phyloP scores from a whole-genome alignment of 2,113 vertebrate species.

The Phalacrocorax brasilianus region DNA sequence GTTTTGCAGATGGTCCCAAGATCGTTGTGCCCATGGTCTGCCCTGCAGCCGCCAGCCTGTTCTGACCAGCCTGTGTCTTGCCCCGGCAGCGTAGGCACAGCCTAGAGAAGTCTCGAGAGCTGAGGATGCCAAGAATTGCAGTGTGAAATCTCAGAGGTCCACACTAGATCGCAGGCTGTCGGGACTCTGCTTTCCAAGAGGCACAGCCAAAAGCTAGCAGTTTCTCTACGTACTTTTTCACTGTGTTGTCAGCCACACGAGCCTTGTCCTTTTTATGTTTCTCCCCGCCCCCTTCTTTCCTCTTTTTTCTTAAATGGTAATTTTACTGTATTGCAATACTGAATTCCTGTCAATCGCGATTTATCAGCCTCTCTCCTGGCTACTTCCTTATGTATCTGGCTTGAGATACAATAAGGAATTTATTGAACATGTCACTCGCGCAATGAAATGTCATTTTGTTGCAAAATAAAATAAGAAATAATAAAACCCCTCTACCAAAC shows the following conservation, averaged over 20 bases:
- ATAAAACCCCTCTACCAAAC: not conserved
- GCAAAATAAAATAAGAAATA: not conserved
- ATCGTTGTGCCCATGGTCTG: not conserved
- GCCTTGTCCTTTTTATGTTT: not conserved
- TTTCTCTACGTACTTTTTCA: not conserved
- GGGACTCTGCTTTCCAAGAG: not conserved
- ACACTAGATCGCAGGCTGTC: not conserved
- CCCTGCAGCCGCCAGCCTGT: not conserved
- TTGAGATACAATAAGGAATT: constrained; percentile 19
- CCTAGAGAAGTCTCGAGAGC: not conserved
- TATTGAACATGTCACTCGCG: not conserved
- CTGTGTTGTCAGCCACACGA: not conserved
- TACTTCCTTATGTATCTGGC: not conserved
- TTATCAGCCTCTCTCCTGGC: constrained; percentile 19
- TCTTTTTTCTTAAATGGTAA: not conserved
- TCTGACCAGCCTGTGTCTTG: not conserved
- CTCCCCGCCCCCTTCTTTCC: not conserved
- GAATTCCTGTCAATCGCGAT: not conserved
- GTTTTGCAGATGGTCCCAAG: not conserved
- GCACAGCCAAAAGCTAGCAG: not conserved
- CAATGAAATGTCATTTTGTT: not conserved
- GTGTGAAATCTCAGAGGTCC: not conserved
- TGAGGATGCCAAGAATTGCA: not conserved
- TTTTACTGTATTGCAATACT: not conserved
- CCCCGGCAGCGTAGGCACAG: not conserved